phyloP scores from a whole-genome alignment of 2,888 invertebrate genomes.

The Cyclophora punctaria region DNA sequence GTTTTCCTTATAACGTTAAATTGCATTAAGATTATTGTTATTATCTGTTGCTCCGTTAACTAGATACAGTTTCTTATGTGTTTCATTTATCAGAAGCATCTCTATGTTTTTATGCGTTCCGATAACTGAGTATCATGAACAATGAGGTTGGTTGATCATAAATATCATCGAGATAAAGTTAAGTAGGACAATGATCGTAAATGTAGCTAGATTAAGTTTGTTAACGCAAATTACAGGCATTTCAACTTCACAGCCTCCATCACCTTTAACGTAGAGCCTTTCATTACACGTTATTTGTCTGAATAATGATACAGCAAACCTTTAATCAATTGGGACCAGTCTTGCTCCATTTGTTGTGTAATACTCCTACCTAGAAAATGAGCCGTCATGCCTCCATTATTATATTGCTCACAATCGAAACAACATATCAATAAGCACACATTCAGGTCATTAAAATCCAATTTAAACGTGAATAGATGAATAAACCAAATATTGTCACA shows the following conservation, averaged over 20 bases:
- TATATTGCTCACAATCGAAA: too few species aligned
- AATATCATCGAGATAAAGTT: slow-evolving; percentile 31
- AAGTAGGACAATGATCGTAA: slow-evolving; percentile 33
- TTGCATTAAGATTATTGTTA: neutral
- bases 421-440: too few species aligned
- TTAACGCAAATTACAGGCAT: neutral
- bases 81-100: too few species aligned
- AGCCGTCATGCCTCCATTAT: too few species aligned
- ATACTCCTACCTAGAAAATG: too few species aligned
- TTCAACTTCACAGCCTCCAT: neutral
- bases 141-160: slow-evolving; percentile 19
- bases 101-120: too few species aligned
- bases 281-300: neutral
- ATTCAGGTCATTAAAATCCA: too few species aligned
- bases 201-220: slow-evolving; percentile 19
- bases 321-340: neutral
- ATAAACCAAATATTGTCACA: too few species aligned
- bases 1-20: slow-evolving; percentile 25
- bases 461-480: too few species aligned
- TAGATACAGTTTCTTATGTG: too few species aligned
- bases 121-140: slow-evolving; percentile 3
- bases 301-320: neutral
- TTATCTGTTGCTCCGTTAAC: neutral
- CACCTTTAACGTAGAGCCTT: too few species aligned
- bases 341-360: too few species aligned